Evolutionary conservation across 2,113 vertebrate species (phyloP).

Genomic region (Oryzias melastigma): DNA sequence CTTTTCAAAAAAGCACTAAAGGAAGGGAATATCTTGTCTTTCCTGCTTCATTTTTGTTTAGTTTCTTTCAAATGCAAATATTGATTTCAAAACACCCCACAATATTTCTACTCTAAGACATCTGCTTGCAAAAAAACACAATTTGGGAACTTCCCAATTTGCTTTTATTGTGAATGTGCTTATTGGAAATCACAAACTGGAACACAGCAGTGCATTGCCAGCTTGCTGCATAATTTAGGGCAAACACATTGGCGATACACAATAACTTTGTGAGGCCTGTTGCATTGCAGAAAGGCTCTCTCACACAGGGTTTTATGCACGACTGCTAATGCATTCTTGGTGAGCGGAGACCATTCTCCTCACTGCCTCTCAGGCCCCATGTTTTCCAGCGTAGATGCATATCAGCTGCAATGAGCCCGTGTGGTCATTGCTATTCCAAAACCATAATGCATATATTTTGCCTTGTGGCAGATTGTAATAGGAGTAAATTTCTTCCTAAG

Average conservation of each 20-base stretch:
- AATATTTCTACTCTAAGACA: no score
- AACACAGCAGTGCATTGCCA: no score
- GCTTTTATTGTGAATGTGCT: no score
- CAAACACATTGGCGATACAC: no score
- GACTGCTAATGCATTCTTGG: constrained; percentile 34
- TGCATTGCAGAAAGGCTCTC: not conserved
- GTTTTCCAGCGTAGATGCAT: constrained; percentile 49
- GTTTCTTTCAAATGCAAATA: not conserved
- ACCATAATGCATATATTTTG: constrained; percentile 42
- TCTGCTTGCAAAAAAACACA: no score
- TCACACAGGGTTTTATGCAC: not conserved
- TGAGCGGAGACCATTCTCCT: constrained; percentile 36
- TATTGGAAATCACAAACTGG: no score
- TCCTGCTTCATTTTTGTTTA: constrained; percentile 14
- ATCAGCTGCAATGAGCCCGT: constrained; percentile 44
- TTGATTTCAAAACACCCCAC: no score
- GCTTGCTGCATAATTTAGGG: no score
- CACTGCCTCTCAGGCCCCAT: constrained; percentile 39
- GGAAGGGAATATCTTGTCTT: constrained; percentile 17
- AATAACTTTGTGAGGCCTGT: not conserved
- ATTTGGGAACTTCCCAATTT: no score
- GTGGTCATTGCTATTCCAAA: constrained; percentile 47
- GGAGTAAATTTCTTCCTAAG: constrained; percentile 39
- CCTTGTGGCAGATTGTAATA: constrained; percentile 28
- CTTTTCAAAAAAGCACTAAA: no score